Base-by-base conservation (phyloP, 2,888 invertebrate genomes). In the Drosophila buzzatii region DNA sequence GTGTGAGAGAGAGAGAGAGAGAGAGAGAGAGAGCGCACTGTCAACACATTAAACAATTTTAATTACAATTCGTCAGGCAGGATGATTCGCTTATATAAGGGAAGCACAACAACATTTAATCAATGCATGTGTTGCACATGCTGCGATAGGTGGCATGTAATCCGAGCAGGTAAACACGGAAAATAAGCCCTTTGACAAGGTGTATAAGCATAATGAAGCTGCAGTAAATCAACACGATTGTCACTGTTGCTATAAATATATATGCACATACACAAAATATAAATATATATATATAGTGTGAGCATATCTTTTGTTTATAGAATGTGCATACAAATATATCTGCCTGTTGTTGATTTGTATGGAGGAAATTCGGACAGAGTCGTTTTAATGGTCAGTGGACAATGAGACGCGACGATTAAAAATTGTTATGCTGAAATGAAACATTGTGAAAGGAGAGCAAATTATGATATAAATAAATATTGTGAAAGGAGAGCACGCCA, bases 31-130 rank as follows among this genome's bases (percentile, higher is more conserved):
- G 23, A n/a, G 10, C 1, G 45, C 51, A 52, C 52, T 74, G 79
- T 60, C 69, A 71, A 71, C 67, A 67, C 73, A 78, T 84, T 81
- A 79, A 84, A 61, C 85, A 78, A 69, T 70, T 84, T 81, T 84
- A 81, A 81, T 81, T 81, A 84, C 85, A 79, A 66, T 71, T 71
- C 49, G 59, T 52, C 60, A 57, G n/a, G 55, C 7, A n/a, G 7
- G 33, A 33, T 16, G 23, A n/a, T 16, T 37, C 47, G 18, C 37
- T 45, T 31, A 9, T 20, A 12, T 33, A 37, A 23, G 12, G 1
- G 27, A 9, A 35, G 31, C 5, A 3, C 20, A 37, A 33, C 57
- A 57, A 57, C 33, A 58, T 20, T 59, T 41, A 59, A 39, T 47
- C 9, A 27, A 39, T 39, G 49, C 18, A 39, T 39, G 49, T 49